Base-by-base conservation (phyloP, 2,888 invertebrate genomes). In the Aphelenchoides bicaudatus region DNA sequence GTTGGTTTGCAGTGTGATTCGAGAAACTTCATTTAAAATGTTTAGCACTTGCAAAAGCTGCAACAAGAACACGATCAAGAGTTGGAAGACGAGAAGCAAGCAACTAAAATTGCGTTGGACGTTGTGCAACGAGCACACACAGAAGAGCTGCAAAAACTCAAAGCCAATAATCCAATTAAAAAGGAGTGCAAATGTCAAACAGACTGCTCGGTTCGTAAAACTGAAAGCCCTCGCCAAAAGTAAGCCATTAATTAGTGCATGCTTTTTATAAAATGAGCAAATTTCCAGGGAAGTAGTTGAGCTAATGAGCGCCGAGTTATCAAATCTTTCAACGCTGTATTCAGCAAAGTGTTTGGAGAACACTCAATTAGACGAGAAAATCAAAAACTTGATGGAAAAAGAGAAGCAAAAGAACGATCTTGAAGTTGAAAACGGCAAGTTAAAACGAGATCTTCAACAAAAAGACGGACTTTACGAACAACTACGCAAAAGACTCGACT, bases 301-400 rank as follows among this genome's bases (percentile, higher is more conserved):
- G 29, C 67, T 72, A 43, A 66, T 75, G 62, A 57, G 70, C 5
- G 67, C 71, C 38, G 78, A 78, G 34, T 57, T 78, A 3, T 63
- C 66, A 23, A 67, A 69, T 30, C 61, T 78, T 16, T 74, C 73
- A 25, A 67, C 73, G 13, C 66, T 77, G 39, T 78, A 77, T 62
- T 73, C 74, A 10, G 67, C 72, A 16, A 78, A 78, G 62, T 78
- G 78, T 56, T 56, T 73, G n/a, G 78, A 78, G 59, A 78, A 78
- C 60, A 66, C 72, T 28, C 68, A 72, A 46, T 63, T 78, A 30
- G 77, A 78, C 53, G 78, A 78, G 59, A 67, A 70, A 59, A 56
- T 69, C 1, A n/a, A 59, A 25, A 28, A 27, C n/a, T 21, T 59
- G 30, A 19, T 59, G 21, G 28, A 28, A 29, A 57, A 59, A 10